A percentile compares a stretch with the other conserved stretches of the same genome.
These are phyloP conservation scores for Enteromius radiatus DNA, from an alignment of 2,797 vertebrate species.

Conservation along the genomic window DNA sequence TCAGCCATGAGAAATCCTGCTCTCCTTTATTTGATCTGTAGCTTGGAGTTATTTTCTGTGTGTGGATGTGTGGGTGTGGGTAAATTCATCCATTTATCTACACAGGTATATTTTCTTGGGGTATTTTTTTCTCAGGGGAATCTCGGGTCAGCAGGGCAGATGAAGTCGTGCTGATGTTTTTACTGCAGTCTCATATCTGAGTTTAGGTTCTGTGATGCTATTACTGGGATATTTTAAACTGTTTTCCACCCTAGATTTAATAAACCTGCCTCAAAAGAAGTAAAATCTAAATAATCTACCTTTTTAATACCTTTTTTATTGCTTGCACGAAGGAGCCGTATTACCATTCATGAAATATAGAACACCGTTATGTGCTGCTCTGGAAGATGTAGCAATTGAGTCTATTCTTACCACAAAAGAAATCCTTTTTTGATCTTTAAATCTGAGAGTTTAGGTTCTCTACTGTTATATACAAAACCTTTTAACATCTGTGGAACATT, in stretches of 20 bases:
- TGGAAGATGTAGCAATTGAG: slow-evolving; percentile 3
- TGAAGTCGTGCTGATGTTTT: slow-evolving; percentile 23
- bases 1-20: slow-evolving; percentile 36
- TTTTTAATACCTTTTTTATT: slow-evolving; percentile 33
- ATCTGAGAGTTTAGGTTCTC: neutral
- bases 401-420: neutral
- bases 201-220: slow-evolving; percentile 6
- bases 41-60: slow-evolving; percentile 19
- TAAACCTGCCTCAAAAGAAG: slow-evolving; percentile 13
- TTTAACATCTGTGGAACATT: neutral
- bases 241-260: slow-evolving; percentile 12
- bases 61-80: slow-evolving; percentile 28
- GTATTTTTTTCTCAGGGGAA: slow-evolving; percentile 9
- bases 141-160: slow-evolving; percentile 29
- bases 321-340: neutral
- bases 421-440: slow-evolving; percentile 13
- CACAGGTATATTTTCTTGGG: slow-evolving; percentile 6
- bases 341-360: slow-evolving; percentile 19
- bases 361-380: slow-evolving; percentile 16
- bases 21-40: slow-evolving; percentile 41
- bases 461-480: neutral
- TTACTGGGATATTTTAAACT: slow-evolving; percentile 16
- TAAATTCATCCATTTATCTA: slow-evolving; percentile 22
- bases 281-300: slow-evolving; percentile 30
- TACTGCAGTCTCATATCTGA: slow-evolving; percentile 14